Base-by-base conservation (phyloP, 2,113 vertebrate genomes). In the Callopanchax toddi region DNA sequence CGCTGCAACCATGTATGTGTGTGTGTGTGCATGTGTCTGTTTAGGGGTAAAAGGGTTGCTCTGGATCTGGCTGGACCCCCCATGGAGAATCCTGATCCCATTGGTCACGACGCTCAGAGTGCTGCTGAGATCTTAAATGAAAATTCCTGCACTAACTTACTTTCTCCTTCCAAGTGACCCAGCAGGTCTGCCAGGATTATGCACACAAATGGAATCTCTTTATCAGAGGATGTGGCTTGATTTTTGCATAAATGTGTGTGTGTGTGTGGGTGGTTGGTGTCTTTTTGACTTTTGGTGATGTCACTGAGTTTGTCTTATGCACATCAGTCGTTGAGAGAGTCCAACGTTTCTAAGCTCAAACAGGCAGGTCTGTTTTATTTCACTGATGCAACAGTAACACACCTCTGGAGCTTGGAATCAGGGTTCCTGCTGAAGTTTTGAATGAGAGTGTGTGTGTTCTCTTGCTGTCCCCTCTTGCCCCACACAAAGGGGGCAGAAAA, bases 401-500 rank as follows among this genome's bases (percentile, higher is more conserved):
- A 63, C 48, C 55, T 65, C 48, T 49, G 10, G 56, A 70, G 49
- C 44, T 13, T 32, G 66, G 51, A 71, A 11, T 13, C 1, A 29
- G 44, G 32, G 51, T 26, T 78, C 42, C 60, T 69, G 69, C 23
- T 71, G 68, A 83, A 78, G 73, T 65, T 74, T 57, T 71, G 60
- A 85, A 83, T 76, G 49, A 75, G 45, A 37, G 43, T 50, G 20
- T 71, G 61, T 75, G 76, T 84, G 79, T 85, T 73, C 86, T 73
- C 52, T 62, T 74, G 52, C 78, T 58, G 49, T 72, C 75, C 81
- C 78, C 81, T 72, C 83, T 83, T 81, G 86, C 86, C 87, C 74
- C 89, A 91, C 85, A 91, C 91, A 90, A 86, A 90, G 81, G 63
- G 74, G 76, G 74, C 89, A 78, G 10, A 86, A 87, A 92, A 89